A percentile compares a stretch with the other conserved stretches of the same genome.
These are phyloP conservation scores for Plectus sambesii DNA, from an alignment of 1,140 invertebrate species.

Conservation along the genomic window DNA sequence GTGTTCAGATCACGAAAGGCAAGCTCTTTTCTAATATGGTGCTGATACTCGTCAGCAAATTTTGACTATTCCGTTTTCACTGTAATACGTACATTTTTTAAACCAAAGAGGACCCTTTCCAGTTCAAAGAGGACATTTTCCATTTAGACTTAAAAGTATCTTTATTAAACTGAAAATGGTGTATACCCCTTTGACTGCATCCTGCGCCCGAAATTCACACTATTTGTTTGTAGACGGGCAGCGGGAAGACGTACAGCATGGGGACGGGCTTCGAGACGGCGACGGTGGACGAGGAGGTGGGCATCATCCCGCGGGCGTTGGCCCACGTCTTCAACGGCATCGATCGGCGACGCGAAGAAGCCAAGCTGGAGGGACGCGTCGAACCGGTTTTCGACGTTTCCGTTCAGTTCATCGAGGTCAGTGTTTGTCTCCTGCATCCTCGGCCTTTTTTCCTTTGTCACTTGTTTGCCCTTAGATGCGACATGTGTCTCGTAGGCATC, in stretches of 20 bases:
- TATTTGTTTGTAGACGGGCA: constrained; percentile 73
- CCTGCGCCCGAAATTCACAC: too few species aligned
- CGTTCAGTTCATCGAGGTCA: constrained; percentile 49
- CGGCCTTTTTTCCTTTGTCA: neutral
- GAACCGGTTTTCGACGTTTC: constrained; percentile 50
- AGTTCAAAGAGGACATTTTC: too few species aligned
- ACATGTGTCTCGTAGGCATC: constrained; percentile 15
- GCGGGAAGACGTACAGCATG: constrained; percentile 97
- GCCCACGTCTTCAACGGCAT: constrained; percentile 50
- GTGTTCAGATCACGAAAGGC: too few species aligned
- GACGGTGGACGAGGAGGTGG: constrained; percentile 38
- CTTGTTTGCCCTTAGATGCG: neutral
- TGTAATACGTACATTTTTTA: too few species aligned
- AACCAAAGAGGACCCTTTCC: too few species aligned
- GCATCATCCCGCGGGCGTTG: constrained; percentile 51
- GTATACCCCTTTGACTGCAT: too few species aligned
- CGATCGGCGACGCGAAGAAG: constrained; percentile 33
- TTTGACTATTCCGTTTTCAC: constrained; percentile 8
- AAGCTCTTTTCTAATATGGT: too few species aligned
- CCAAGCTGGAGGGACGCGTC: constrained; percentile 42
- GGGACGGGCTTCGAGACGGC: constrained; percentile 83
- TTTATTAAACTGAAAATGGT: too few species aligned
- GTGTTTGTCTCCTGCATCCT: neutral
- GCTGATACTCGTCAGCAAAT: too few species aligned
- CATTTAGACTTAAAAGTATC: too few species aligned